Evolutionary conservation across 2,888 invertebrate species (phyloP).

Genomic region (Rhogogaster chlorosoma): DNA sequence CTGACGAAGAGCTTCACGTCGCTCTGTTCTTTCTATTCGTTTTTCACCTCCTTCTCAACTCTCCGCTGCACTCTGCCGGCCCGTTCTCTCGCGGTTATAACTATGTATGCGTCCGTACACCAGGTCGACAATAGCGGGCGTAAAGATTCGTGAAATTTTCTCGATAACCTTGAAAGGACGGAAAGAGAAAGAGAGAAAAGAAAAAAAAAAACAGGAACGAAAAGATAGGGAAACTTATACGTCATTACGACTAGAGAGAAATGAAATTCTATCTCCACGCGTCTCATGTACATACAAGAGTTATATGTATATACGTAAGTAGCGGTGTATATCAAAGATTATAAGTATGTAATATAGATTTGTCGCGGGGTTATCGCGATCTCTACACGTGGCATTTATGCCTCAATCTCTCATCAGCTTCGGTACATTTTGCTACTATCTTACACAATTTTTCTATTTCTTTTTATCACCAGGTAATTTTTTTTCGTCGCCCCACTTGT

Average conservation of each 20-base stretch:
- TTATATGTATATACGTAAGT: background rate
- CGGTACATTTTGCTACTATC: conserved; percentile 44
- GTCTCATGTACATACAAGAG: background rate
- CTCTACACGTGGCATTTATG: conserved; percentile 31
- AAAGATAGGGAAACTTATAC: background rate
- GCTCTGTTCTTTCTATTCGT: conserved; percentile 58
- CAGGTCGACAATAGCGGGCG: no score
- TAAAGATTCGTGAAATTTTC: no score
- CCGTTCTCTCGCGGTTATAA: background rate
- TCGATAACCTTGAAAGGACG: background rate
- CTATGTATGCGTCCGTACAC: no score
- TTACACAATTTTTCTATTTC: conserved; percentile 2
- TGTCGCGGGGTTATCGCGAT: conserved; percentile 47
- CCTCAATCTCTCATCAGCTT: background rate
- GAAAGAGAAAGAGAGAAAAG: background rate
- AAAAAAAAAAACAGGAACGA: background rate
- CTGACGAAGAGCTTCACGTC: conserved; percentile 43
- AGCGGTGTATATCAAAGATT: conserved; percentile 2
- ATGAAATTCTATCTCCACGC: background rate
- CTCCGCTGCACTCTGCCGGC: background rate
- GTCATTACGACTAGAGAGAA: background rate
- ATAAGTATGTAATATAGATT: background rate
- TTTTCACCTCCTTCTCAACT: conserved; percentile 61
- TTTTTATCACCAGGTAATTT: conserved; percentile 2
- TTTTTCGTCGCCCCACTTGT: no score